Percentiles rank a stretch among this genome's conserved stretches.
phyloP scores from a whole-genome alignment of 1,140 invertebrate species.

The Chrysomallon squamiferum region DNA sequence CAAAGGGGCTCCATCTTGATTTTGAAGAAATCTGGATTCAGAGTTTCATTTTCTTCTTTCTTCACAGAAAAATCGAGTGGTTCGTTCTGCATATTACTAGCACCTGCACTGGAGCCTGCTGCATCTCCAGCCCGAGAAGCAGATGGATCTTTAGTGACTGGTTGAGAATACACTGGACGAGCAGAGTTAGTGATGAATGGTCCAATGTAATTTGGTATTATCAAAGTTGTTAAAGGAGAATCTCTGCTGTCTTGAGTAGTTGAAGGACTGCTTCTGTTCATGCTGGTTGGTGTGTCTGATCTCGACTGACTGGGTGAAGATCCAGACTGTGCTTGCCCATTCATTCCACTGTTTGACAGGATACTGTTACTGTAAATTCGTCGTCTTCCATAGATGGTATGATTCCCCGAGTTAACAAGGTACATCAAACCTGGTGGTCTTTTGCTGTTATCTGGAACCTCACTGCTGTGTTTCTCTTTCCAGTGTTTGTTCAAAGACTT shows the following conservation, averaged over 20 bases:
- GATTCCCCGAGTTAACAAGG: conserved; percentile 26
- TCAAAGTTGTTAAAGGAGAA: conserved; percentile 20
- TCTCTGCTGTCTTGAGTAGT: not conserved
- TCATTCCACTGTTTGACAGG: not conserved
- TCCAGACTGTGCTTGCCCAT: not conserved
- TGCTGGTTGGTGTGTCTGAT: conserved; percentile 15
- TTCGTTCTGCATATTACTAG: conserved; percentile 29
- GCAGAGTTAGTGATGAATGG: conserved; percentile 48
- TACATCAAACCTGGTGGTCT: conserved; percentile 33
- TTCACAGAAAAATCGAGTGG: conserved; percentile 57
- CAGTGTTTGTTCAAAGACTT: conserved; percentile 65
- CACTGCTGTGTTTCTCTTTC: conserved; percentile 62
- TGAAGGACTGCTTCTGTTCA: not conserved
- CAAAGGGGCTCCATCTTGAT: conserved; percentile 28
- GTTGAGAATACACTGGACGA: conserved; percentile 24
- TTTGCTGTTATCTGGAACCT: conserved; percentile 42
- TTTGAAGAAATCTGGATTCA: conserved; percentile 8
- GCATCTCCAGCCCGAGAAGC: not conserved
- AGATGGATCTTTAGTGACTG: conserved; percentile 9
- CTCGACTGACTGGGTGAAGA: not conserved
- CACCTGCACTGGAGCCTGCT: conserved; percentile 1
- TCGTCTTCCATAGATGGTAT: conserved; percentile 10
- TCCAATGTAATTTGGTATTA: conserved; percentile 50
- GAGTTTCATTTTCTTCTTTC: conserved; percentile 21
- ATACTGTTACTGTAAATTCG: conserved; percentile 4